Conservation (phyloP, 2,888 invertebrate species). For the Patella depressa region DNA sequence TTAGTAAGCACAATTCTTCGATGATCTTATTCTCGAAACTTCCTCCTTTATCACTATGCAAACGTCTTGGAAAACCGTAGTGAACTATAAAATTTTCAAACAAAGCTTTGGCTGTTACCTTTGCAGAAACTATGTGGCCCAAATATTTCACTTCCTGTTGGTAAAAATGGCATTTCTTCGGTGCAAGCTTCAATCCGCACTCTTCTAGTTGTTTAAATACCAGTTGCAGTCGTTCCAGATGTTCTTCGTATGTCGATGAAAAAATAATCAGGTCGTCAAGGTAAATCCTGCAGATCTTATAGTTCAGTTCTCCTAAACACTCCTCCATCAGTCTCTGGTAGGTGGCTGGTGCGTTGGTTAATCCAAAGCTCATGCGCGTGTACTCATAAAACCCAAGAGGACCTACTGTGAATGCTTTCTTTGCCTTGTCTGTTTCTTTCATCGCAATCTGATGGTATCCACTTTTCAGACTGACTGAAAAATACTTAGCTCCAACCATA, state of each 20-base stretch:
- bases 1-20: constrained; percentile 17
- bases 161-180: constrained; percentile 13
- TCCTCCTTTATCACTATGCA: no score
- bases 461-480: no score
- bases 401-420: background rate
- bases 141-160: constrained; percentile 15
- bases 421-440: no score
- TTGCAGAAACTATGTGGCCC: background rate
- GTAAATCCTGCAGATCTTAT: constrained; percentile 13
- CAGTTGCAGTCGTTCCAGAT: background rate
- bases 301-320: background rate
- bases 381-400: background rate
- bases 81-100: no score
- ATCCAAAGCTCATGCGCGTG: background rate
- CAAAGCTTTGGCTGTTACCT: no score
- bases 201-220: constrained; percentile 12
- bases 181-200: constrained; percentile 5
- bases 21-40: no score
- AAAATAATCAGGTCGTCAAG: constrained; percentile 23
- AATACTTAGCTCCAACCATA: no score
- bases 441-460: no score
- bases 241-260: constrained; percentile 8
- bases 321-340: background rate
- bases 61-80: no score
- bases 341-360: constrained; percentile 3